A percentile compares a stretch with the other conserved stretches of the same genome.
phyloP scores from a whole-genome alignment of 2,888 invertebrate genomes.

The Chymomyza procnemis region DNA sequence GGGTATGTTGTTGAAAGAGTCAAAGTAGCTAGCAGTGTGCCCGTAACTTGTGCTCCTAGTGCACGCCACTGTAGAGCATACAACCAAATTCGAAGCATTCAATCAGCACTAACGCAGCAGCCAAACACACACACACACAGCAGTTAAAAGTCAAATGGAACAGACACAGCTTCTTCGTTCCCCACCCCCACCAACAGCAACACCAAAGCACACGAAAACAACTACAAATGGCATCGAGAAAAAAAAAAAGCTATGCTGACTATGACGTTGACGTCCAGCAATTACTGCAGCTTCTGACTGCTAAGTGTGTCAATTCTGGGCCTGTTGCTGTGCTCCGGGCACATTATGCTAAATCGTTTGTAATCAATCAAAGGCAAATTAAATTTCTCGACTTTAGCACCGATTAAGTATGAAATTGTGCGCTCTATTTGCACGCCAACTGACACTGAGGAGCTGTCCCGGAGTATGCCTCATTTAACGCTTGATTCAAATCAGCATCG shows the following conservation, averaged over 20 bases:
- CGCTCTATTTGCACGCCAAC: slow-evolving; percentile 21
- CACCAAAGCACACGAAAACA: slow-evolving; percentile 33
- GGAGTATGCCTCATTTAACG: slow-evolving; percentile 49
- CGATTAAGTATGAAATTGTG: slow-evolving; percentile 69
- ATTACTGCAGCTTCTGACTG: slow-evolving; percentile 1
- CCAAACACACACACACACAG: slow-evolving; percentile 16
- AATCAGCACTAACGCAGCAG: slow-evolving; percentile 47
- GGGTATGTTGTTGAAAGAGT: too few relatives aligned
- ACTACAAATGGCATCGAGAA: slow-evolving; percentile 9
- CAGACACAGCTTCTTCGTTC: slow-evolving; percentile 42
- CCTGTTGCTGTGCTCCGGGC: slow-evolving; percentile 32
- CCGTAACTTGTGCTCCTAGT: not conserved
- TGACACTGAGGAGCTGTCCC: slow-evolving; percentile 37
- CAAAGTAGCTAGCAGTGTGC: too few relatives aligned
- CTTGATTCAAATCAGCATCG: slow-evolving; percentile 37
- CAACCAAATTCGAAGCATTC: slow-evolving; percentile 42
- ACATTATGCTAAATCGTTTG: slow-evolving; percentile 68
- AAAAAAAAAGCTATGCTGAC: slow-evolving; percentile 13
- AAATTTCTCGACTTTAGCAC: slow-evolving; percentile 64
- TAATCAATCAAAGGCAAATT: slow-evolving; percentile 74
- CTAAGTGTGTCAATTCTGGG: slow-evolving; percentile 7
- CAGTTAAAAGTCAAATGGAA: slow-evolving; percentile 60
- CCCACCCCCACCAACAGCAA: not conserved
- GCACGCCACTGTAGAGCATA: not conserved
- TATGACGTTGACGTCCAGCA: slow-evolving; percentile 13